Evolutionary conservation across 1,140 invertebrate species (phyloP), one percentile per base, ranked within the genome.

Genomic region (Oscheius sp.): DNA sequence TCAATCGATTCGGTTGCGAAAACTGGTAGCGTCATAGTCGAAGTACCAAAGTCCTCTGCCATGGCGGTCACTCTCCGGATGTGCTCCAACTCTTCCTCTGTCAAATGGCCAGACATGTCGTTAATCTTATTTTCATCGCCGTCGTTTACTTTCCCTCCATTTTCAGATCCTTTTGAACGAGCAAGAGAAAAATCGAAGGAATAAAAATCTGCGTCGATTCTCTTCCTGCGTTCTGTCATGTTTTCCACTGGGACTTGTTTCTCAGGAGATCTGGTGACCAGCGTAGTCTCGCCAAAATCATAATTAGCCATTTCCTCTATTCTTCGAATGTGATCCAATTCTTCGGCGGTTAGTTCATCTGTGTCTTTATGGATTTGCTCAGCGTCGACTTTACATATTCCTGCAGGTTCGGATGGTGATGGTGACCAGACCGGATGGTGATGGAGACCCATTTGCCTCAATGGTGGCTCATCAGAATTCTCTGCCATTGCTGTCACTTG

Each of bases 271-370:
- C n/a, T n/a, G n/a, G n/a, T n/a, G n/a, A n/a, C n/a, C n/a, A n/a
- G n/a, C n/a, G n/a, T n/a, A n/a, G n/a, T n/a, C n/a, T n/a, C n/a
- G n/a, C n/a, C 49, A 55, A 26, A 55, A 55, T 55, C 49, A 4
- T 7, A 13, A 4, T 55, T 29, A 26, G 75, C 75, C 65, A 73
- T 46, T 45, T 75, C 75, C 29, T 78, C 28, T 4, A 76, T 65
- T 36, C 34, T 59, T 31, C 75, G 31, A 61, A 76, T 76, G n/a
- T 73, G 69, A 4, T 75, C 75, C 13, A 75, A 38, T 52, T 75
- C 73, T 55, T 73, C 73, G 32, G 38, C 23, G 10, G 73, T 70
- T 13, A 75, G 28, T 52, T 65, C 68, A 35, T 28, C 45, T 52
- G 34, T 36, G 36, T 71, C 55, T 69, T 29, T 52, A 52, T 31